A percentile compares a stretch with the other conserved stretches of the same genome.
Evolutionary conservation across 2,888 invertebrate genomes (phyloP).

Genomic region (Xanthostigma xanthostigma): DNA sequence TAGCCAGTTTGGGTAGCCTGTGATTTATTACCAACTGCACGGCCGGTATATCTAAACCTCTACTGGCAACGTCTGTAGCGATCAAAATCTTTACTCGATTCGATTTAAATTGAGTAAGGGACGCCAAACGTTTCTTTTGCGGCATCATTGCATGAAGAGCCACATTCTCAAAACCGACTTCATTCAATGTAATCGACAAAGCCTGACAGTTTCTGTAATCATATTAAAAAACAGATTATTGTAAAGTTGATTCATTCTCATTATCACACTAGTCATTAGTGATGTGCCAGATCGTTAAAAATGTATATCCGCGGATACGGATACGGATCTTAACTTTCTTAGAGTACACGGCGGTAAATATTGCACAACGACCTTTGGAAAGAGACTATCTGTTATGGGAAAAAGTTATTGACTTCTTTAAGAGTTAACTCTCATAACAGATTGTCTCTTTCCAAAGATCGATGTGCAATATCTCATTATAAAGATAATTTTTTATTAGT

Average conservation of each 20-base stretch:
- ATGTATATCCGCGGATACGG: too few relatives aligned
- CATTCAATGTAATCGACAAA: slow-evolving; percentile 73
- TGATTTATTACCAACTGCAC: slow-evolving; percentile 93
- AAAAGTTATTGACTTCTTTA: too few relatives aligned
- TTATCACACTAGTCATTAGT: neutral
- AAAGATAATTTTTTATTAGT: too few relatives aligned
- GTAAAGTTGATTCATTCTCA: neutral
- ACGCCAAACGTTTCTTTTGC: slow-evolving; percentile 70
- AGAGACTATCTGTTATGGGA: too few relatives aligned
- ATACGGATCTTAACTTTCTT: too few relatives aligned
- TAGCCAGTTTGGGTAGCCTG: slow-evolving; percentile 75
- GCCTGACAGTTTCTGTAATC: slow-evolving; percentile 71
- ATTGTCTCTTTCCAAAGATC: too few relatives aligned
- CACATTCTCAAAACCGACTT: slow-evolving; percentile 76
- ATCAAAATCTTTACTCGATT: slow-evolving; percentile 76
- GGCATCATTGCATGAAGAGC: slow-evolving; percentile 88
- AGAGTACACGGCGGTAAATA: too few relatives aligned
- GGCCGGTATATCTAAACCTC: slow-evolving; percentile 92
- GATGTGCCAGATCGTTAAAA: too few relatives aligned
- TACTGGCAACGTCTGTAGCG: slow-evolving; percentile 92
- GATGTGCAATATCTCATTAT: too few relatives aligned
- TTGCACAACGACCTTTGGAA: too few relatives aligned
- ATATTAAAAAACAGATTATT: slow-evolving; percentile 6
- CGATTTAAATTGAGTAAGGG: slow-evolving; percentile 81
- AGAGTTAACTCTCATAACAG: too few relatives aligned